Conservation (phyloP, 2,797 vertebrate species). For the Myotis pilosus region DNA sequence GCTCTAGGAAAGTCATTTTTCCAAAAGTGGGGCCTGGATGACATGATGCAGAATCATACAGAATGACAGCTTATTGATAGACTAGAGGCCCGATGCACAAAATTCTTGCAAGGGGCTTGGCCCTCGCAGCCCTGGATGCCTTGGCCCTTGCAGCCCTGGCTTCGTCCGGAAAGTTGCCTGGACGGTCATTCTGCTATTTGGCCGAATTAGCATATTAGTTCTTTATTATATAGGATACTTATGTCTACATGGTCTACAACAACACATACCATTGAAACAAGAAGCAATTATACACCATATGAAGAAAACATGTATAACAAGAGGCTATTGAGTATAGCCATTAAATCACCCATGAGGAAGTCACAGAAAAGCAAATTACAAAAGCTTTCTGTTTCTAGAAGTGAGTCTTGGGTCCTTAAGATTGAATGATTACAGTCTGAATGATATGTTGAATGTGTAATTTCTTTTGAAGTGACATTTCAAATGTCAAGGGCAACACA, state of each 20-base stretch:
- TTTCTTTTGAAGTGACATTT: conserved; percentile 69
- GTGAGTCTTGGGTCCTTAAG: conserved; percentile 18
- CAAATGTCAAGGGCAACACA: conserved; percentile 21
- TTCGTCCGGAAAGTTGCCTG: too few relatives aligned
- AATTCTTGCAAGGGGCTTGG: too few relatives aligned
- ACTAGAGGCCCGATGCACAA: too few relatives aligned
- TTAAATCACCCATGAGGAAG: conserved; percentile 28
- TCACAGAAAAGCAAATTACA: conserved; percentile 42
- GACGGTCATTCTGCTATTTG: too few relatives aligned
- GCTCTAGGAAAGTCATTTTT: neutral
- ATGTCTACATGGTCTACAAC: neutral
- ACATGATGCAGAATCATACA: neutral
- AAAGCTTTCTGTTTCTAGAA: conserved; percentile 54
- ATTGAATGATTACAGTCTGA: neutral
- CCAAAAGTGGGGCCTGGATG: neutral
- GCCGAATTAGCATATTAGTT: too few relatives aligned
- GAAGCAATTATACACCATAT: neutral
- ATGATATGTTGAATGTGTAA: conserved; percentile 46
- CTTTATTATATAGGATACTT: neutral
- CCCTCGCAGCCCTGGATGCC: too few relatives aligned
- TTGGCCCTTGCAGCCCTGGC: too few relatives aligned
- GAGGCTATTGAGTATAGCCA: conserved; percentile 27
- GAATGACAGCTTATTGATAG: neutral
- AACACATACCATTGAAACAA: conserved; percentile 25
- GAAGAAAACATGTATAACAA: conserved; percentile 55